Evolutionary conservation across 2,888 invertebrate genomes (phyloP).

Genomic region (Drosophila buzzatii): DNA sequence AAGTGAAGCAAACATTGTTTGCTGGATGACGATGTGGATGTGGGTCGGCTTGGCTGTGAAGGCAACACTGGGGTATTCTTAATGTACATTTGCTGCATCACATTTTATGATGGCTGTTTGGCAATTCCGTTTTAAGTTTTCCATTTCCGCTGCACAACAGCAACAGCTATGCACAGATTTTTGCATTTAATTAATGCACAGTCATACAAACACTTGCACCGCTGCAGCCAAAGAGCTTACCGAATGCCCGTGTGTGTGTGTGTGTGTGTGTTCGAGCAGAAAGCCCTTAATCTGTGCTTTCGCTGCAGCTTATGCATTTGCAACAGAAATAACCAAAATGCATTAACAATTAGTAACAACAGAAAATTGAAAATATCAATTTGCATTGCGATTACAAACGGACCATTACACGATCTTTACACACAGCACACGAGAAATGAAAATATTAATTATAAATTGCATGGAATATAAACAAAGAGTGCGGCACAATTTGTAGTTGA

Average conservation of each 20-base stretch:
- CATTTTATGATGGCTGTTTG: conserved; percentile 58
- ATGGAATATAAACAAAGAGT: background rate
- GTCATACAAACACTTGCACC: background rate
- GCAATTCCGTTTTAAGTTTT: conserved; percentile 63
- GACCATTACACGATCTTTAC: background rate
- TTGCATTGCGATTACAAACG: conserved; percentile 20
- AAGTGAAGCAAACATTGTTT: background rate
- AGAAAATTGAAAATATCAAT: conserved; percentile 30
- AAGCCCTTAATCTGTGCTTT: conserved; percentile 42
- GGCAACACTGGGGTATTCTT: conserved; percentile 13
- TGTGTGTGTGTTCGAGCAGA: background rate
- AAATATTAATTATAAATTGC: conserved; percentile 3
- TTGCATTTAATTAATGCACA: conserved; percentile 63
- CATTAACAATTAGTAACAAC: conserved; percentile 44
- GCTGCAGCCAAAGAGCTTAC: background rate
- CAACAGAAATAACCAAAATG: conserved; percentile 27
- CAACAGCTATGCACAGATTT: conserved; percentile 36
- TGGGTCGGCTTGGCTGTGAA: background rate
- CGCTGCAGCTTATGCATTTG: conserved; percentile 20
- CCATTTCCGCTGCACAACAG: conserved; percentile 61
- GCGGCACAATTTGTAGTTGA: background rate
- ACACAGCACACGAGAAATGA: background rate
- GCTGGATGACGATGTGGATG: too few species aligned
- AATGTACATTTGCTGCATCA: conserved; percentile 58
- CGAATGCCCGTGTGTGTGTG: background rate